Percentiles rank a stretch among this genome's conserved stretches.
These are phyloP conservation scores for Dendrolimus kikuchii DNA, from an alignment of 1,140 invertebrate genomes.

Conservation along the genomic window DNA sequence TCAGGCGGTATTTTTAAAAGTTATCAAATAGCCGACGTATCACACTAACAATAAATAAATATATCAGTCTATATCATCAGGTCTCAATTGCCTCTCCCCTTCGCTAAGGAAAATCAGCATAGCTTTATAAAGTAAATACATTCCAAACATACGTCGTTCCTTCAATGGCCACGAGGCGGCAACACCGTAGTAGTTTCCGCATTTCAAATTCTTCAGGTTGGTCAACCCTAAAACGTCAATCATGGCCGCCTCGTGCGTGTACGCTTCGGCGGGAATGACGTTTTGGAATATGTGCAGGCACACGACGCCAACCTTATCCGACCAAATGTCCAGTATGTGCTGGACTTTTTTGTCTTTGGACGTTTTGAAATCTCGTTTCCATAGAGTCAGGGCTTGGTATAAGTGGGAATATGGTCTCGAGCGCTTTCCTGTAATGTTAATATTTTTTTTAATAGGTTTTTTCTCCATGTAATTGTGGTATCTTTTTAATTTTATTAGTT, in stretches of 20 bases:
- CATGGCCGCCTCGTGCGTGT: constrained; percentile 94
- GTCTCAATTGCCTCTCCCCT: constrained; percentile 85
- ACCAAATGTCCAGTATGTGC: constrained; percentile 92
- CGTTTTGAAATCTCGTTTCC: constrained; percentile 62
- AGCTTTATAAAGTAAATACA: constrained; percentile 87
- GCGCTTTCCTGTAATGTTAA: constrained; percentile 75
- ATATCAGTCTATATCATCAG: constrained; percentile 75
- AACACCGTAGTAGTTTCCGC: constrained; percentile 89
- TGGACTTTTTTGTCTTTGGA: constrained; percentile 79
- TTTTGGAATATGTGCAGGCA: constrained; percentile 95
- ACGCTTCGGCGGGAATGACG: constrained; percentile 92
- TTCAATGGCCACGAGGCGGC: constrained; percentile 81
- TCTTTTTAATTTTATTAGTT: no score
- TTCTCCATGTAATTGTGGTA: no score
- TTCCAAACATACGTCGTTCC: constrained; percentile 82
- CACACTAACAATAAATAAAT: constrained; percentile 11
- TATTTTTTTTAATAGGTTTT: no score
- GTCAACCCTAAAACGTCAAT: constrained; percentile 87
- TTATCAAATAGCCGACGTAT: neutral
- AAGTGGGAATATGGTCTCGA: constrained; percentile 91
- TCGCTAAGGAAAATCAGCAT: constrained; percentile 89
- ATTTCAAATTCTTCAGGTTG: constrained; percentile 86
- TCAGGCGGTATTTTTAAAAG: no score
- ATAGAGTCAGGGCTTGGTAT: constrained; percentile 84
- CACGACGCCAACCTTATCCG: constrained; percentile 85